These are phyloP conservation scores for Tragulus kanchil DNA, from an alignment of 2,113 vertebrate genomes.

Conservation along the genomic window DNA sequence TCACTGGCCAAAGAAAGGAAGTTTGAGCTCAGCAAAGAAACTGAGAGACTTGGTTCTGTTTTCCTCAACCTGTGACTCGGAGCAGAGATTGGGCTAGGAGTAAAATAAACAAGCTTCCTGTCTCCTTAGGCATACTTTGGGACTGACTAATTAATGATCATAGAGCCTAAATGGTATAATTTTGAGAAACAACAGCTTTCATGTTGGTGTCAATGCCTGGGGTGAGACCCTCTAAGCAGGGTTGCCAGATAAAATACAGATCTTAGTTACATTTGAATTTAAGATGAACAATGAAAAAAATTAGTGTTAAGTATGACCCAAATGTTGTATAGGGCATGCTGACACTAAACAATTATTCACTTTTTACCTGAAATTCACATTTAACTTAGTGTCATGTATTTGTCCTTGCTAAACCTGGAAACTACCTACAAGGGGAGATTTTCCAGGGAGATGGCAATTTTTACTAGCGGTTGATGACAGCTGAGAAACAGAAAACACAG, in stretches of 20 bases:
- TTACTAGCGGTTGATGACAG: background rate
- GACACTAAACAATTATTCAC: background rate
- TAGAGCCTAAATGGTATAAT: background rate
- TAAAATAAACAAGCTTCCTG: background rate
- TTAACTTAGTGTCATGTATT: background rate
- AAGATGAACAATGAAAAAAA: slow-evolving; percentile 4
- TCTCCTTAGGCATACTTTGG: background rate
- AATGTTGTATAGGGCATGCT: background rate
- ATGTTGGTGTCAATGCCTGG: background rate
- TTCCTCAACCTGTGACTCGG: background rate
- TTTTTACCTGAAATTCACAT: slow-evolving; percentile 49
- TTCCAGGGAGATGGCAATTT: background rate
- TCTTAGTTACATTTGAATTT: slow-evolving; percentile 41
- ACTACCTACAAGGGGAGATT: background rate
- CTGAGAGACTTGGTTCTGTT: background rate
- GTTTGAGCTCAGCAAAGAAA: slow-evolving; percentile 20
- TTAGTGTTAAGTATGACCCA: background rate
- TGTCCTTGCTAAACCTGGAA: slow-evolving; percentile 30
- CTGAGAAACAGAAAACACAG: slow-evolving; percentile 24
- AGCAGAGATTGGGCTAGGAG: background rate
- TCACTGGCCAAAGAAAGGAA: background rate
- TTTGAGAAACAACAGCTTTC: slow-evolving; percentile 42
- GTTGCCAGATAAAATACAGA: slow-evolving; percentile 37
- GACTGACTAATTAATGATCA: slow-evolving; percentile 38
- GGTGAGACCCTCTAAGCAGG: background rate